Evolutionary conservation across 1,140 invertebrate genomes (phyloP).

Genomic region (Helicoverpa armigera): DNA sequence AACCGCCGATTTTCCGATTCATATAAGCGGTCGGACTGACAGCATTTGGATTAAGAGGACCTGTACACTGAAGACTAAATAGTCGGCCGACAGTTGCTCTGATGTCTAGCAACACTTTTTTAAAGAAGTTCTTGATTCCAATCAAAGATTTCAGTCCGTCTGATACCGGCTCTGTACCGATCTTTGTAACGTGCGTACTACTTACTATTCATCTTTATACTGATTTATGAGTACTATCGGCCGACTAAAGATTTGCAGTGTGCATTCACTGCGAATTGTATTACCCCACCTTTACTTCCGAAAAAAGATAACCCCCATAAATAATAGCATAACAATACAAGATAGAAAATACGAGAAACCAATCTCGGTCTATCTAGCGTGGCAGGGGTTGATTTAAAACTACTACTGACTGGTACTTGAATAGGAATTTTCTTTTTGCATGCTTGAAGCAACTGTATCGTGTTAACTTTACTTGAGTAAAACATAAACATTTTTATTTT

Average conservation of each 20-base stretch:
- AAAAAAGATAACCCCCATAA: conserved; percentile 4
- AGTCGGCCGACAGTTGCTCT: no score
- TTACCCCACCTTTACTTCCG: background rate
- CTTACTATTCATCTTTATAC: no score
- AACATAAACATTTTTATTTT: background rate
- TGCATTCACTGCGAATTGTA: background rate
- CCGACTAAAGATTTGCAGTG: background rate
- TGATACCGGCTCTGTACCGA: no score
- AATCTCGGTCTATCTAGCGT: background rate
- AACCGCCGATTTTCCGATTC: background rate
- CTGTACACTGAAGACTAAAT: no score
- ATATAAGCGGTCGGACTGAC: background rate
- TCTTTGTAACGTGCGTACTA: no score
- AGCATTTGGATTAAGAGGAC: no score
- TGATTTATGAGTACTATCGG: no score
- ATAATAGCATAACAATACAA: conserved; percentile 24
- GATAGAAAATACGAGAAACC: background rate
- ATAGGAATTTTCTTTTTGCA: conserved; percentile 1
- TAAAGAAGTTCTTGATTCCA: no score
- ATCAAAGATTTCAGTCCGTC: no score
- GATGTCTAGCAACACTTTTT: no score
- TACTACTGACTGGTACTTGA: no score
- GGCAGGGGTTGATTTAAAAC: background rate
- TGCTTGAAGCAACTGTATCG: background rate
- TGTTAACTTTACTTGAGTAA: background rate